These are phyloP conservation scores for Tuta absoluta DNA, from an alignment of 2,888 invertebrate genomes.

Conservation along the genomic window DNA sequence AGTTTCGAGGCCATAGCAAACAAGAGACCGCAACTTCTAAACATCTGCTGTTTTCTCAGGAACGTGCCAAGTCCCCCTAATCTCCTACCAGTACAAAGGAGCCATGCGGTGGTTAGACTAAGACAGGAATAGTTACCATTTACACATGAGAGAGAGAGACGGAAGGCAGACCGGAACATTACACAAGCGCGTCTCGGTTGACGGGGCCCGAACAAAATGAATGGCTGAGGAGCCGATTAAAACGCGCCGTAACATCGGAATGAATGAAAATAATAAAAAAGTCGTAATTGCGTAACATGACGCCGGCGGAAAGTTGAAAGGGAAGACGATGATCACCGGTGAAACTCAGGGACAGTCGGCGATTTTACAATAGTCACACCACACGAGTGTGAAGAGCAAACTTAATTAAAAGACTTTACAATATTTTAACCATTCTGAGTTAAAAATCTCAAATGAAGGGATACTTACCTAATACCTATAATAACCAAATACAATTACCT, in stretches of 20 bases:
- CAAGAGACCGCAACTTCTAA: slow-evolving; percentile 56
- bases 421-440: too few relatives aligned
- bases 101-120: slow-evolving; percentile 57
- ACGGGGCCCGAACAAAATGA: slow-evolving; percentile 77
- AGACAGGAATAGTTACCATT: slow-evolving; percentile 41
- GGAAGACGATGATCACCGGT: slow-evolving; percentile 38
- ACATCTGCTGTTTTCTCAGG: slow-evolving; percentile 80
- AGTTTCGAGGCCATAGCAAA: slow-evolving; percentile 59
- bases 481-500: too few relatives aligned
- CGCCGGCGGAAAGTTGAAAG: slow-evolving; percentile 51
- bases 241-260: slow-evolving; percentile 69
- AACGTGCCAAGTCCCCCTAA: slow-evolving; percentile 76
- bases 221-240: slow-evolving; percentile 72
- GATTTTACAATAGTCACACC: background rate
- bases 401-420: background rate
- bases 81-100: slow-evolving; percentile 70
- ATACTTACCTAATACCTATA: background rate
- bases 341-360: slow-evolving; percentile 34
- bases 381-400: background rate
- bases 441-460: background rate
- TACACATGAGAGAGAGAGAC: slow-evolving; percentile 42
- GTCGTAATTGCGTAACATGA: slow-evolving; percentile 69
- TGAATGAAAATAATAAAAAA: slow-evolving; percentile 72
- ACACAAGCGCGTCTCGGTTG: slow-evolving; percentile 75
- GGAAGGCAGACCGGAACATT: slow-evolving; percentile 66